Evolutionary conservation across 2,113 vertebrate genomes (phyloP).

Genomic region (Pteruthius melanotis): DNA sequence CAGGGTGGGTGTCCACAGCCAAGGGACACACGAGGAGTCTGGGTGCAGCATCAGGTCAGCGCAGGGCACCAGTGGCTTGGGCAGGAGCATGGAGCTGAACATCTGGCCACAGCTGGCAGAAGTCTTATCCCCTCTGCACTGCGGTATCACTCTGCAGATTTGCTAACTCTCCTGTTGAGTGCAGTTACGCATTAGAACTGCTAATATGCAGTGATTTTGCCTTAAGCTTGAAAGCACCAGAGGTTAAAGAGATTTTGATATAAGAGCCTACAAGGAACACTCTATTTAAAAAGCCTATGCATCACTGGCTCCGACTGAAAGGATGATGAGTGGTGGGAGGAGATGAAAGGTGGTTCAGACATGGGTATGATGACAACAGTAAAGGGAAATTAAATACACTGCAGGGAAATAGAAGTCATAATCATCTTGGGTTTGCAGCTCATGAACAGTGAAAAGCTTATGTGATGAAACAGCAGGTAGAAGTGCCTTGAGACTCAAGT

Average conservation of each 20-base stretch:
- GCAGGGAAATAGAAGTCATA: slow-evolving; percentile 68
- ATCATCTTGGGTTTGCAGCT: slow-evolving; percentile 68
- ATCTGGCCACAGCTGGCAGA: slow-evolving; percentile 1
- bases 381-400: slow-evolving; percentile 72
- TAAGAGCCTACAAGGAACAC: slow-evolving; percentile 71
- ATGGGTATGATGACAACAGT: slow-evolving; percentile 68
- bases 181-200: slow-evolving; percentile 41
- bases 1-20: background rate
- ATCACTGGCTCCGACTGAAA: slow-evolving; percentile 65
- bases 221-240: slow-evolving; percentile 64
- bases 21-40: background rate
- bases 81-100: background rate
- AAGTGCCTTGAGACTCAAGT: slow-evolving; percentile 52
- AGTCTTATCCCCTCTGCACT: background rate
- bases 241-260: slow-evolving; percentile 75
- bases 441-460: slow-evolving; percentile 68
- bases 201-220: slow-evolving; percentile 56
- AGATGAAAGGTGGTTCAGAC: slow-evolving; percentile 71
- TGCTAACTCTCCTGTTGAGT: slow-evolving; percentile 50
- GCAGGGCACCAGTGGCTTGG: background rate
- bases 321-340: slow-evolving; percentile 69
- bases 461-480: slow-evolving; percentile 57
- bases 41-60: rapidly evolving
- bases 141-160: slow-evolving; percentile 37
- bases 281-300: slow-evolving; percentile 68